Percentiles rank a stretch among this genome's conserved stretches.
Conservation (phyloP, 2,888 invertebrate species). For the Caenorhabditis angaria region DNA sequence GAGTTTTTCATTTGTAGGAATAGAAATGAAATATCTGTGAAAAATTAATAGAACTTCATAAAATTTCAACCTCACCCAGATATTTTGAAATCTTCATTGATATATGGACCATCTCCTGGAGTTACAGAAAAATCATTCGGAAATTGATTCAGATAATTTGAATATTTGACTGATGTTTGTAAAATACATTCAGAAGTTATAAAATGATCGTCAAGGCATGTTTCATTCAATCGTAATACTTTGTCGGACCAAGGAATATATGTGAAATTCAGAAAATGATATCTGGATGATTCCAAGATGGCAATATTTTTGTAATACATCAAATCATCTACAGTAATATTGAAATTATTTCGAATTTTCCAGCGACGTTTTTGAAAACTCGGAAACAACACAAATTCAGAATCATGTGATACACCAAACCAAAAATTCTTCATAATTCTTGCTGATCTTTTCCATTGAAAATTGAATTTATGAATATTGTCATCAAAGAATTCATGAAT, state of each 20-base stretch:
- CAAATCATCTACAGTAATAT: background rate
- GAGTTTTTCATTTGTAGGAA: conserved; percentile 42
- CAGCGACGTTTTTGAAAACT: background rate
- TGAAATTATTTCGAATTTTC: conserved; percentile 1
- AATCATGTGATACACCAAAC: conserved; percentile 21
- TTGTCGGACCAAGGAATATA: conserved; percentile 30
- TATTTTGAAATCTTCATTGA: conserved; percentile 35
- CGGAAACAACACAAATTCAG: background rate
- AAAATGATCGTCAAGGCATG: conserved; percentile 20
- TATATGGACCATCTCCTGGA: conserved; percentile 45
- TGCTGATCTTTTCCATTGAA: conserved; percentile 48
- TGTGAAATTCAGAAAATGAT: conserved; percentile 13
- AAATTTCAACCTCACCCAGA: conserved; percentile 30
- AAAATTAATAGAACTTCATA: background rate
- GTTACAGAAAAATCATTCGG: conserved; percentile 47
- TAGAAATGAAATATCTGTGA: conserved; percentile 46
- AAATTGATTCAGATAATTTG: conserved; percentile 39
- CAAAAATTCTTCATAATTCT: conserved; percentile 47
- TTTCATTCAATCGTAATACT: conserved; percentile 22
- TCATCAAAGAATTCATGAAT: conserved; percentile 65
- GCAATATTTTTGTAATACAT: background rate
- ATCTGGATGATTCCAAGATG: conserved; percentile 12
- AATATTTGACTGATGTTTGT: conserved; percentile 13
- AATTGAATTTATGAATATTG: conserved; percentile 52
- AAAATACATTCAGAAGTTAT: conserved; percentile 29